Conservation (phyloP, 2,888 invertebrate species). For the Drosophila tanythrix region DNA sequence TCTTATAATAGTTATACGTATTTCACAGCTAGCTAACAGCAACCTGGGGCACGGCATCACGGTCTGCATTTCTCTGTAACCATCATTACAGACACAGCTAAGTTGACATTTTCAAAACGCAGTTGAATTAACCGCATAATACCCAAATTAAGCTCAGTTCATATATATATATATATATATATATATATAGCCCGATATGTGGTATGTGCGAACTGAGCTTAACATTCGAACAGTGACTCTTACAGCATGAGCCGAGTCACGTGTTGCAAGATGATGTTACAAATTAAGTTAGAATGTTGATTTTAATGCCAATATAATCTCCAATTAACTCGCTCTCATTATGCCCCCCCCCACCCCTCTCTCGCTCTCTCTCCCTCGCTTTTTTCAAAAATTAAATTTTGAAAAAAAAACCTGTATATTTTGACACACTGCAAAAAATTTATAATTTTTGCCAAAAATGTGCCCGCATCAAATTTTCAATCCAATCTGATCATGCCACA, state of each 20-base stretch:
- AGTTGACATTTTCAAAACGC: conserved; percentile 51
- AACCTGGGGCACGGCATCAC: conserved; percentile 29
- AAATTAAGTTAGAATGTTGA: background rate
- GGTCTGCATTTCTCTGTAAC: conserved; percentile 48
- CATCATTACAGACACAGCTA: conserved; percentile 59
- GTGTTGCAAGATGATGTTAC: background rate
- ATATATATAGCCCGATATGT: background rate
- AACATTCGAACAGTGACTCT: background rate
- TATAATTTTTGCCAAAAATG: background rate
- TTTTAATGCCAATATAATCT: background rate
- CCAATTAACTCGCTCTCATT: background rate
- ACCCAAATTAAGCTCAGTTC: conserved; percentile 9
- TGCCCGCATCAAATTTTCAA: conserved; percentile 1
- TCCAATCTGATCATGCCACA: conserved; percentile 7
- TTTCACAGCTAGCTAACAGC: conserved; percentile 41
- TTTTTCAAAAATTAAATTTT: background rate
- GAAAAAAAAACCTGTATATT: conserved; percentile 13
- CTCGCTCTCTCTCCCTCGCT: background rate
- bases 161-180: background rate
- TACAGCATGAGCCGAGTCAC: conserved; percentile 4
- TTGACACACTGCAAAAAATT: background rate
- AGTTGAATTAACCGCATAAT: conserved; percentile 14
- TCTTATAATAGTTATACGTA: conserved; percentile 37
- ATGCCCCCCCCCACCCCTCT: too few relatives aligned
- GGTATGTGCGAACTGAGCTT: conserved; percentile 17